phyloP scores from a whole-genome alignment of 2,113 vertebrate genomes.

The Tapirus terrestris region DNA sequence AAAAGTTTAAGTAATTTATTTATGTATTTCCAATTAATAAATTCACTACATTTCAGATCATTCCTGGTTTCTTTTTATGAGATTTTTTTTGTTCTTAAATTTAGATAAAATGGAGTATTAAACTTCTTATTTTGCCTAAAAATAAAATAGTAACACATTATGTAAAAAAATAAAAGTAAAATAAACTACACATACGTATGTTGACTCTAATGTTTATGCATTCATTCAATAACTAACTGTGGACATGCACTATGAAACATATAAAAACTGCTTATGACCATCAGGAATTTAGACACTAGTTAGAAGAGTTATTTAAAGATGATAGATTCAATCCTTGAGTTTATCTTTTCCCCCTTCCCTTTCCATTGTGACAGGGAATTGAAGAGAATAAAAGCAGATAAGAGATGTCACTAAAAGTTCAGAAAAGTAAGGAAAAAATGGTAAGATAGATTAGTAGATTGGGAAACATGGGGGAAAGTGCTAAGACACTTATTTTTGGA shows the following conservation, averaged over 20 bases:
- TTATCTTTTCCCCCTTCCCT: background rate
- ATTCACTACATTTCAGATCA: background rate
- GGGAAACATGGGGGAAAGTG: background rate
- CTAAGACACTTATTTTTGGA: background rate
- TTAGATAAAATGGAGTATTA: background rate
- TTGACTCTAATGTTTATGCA: background rate
- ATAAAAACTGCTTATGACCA: background rate
- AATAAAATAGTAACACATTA: background rate
- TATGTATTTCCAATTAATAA: background rate
- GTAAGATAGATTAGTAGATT: background rate
- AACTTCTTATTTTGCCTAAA: background rate
- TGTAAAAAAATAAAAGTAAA: background rate
- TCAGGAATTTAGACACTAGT: background rate
- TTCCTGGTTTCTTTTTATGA: background rate
- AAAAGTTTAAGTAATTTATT: background rate
- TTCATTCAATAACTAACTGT: background rate
- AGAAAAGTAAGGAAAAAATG: background rate
- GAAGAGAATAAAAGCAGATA: background rate
- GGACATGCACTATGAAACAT: background rate
- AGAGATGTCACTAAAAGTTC: background rate
- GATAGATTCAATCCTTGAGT: background rate
- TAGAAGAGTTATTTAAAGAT: background rate
- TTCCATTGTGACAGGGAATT: background rate
- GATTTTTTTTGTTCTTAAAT: background rate
- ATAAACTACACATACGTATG: background rate